A percentile compares a stretch with the other conserved stretches of the same genome.
These are phyloP conservation scores for Acanthopagrus latus DNA, from an alignment of 2,797 vertebrate genomes.

Conservation along the genomic window DNA sequence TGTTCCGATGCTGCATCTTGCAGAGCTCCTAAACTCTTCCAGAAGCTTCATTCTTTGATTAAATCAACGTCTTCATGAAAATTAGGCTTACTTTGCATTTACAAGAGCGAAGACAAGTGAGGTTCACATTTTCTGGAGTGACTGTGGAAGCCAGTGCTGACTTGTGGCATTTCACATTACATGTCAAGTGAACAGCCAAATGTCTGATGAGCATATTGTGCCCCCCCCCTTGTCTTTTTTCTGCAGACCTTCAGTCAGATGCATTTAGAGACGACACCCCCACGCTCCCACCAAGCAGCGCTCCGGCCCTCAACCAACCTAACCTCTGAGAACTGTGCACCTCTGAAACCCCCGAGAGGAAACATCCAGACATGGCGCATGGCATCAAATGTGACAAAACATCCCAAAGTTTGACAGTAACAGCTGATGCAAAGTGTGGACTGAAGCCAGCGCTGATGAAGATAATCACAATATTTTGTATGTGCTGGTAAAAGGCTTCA, in stretches of 20 bases:
- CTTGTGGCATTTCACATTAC: too few relatives aligned
- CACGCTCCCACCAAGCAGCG: constrained; percentile 81
- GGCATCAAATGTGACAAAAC: constrained; percentile 13
- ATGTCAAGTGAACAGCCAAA: not conserved
- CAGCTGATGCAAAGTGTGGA: not conserved
- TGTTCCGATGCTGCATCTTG: not conserved
- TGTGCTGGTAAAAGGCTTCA: not conserved
- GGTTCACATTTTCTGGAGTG: not conserved
- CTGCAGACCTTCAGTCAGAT: constrained; percentile 83
- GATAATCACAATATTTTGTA: not conserved
- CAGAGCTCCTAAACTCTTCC: not conserved
- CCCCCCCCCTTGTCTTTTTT: not conserved
- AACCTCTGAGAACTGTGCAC: not conserved
- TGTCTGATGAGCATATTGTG: not conserved
- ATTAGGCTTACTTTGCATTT: not conserved
- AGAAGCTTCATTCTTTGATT: not conserved
- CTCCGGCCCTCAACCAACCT: constrained; percentile 78
- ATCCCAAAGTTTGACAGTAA: not conserved
- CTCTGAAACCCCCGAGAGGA: constrained; percentile 20
- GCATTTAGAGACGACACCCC: constrained; percentile 84
- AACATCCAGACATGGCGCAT: constrained; percentile 10
- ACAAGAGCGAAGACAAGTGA: not conserved
- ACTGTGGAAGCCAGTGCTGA: not conserved
- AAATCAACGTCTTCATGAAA: not conserved
- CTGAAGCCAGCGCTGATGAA: not conserved